phyloP scores from a whole-genome alignment of 2,797 vertebrate species.

The Meriones psammophilus region DNA sequence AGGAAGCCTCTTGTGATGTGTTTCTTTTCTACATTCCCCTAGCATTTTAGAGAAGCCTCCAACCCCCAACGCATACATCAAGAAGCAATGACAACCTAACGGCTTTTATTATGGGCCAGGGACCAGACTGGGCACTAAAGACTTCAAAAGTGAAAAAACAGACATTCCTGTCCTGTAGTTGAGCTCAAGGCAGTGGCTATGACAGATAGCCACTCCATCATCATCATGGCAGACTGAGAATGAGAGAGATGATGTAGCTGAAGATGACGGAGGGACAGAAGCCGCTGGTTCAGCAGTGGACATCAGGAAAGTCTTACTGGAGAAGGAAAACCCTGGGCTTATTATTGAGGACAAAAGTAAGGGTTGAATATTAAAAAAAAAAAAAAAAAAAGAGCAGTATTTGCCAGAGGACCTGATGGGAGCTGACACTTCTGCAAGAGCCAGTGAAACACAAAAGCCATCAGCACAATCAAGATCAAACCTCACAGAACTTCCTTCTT shows the following conservation, averaged over 20 bases:
- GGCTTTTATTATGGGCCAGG: not conserved
- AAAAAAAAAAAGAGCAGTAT: not conserved
- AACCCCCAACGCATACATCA: not conserved
- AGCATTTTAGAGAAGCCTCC: not conserved
- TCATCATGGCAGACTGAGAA: not conserved
- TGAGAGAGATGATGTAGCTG: not conserved
- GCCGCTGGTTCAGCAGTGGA: not conserved
- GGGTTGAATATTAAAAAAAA: not conserved
- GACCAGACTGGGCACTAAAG: not conserved
- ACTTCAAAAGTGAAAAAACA: not conserved
- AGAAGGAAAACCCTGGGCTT: not conserved
- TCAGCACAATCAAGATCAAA: not conserved
- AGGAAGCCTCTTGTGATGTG: not conserved
- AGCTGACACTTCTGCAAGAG: not conserved
- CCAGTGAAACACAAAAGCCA: not conserved
- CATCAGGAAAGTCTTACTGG: constrained; percentile 30
- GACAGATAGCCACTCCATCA: not conserved
- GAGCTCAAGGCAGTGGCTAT: not conserved
- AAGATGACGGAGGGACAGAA: not conserved
- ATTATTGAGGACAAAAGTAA: constrained; percentile 23
- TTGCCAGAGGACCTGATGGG: not conserved
- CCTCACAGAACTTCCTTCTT: not conserved
- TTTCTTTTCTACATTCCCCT: not conserved
- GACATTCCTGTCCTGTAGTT: not conserved
- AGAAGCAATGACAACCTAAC: not conserved